Evolutionary conservation across 92 coral and sea anemone species (phyloP), one percentile per base, ranked within the genome.

Genomic region (Porites divaricata): DNA sequence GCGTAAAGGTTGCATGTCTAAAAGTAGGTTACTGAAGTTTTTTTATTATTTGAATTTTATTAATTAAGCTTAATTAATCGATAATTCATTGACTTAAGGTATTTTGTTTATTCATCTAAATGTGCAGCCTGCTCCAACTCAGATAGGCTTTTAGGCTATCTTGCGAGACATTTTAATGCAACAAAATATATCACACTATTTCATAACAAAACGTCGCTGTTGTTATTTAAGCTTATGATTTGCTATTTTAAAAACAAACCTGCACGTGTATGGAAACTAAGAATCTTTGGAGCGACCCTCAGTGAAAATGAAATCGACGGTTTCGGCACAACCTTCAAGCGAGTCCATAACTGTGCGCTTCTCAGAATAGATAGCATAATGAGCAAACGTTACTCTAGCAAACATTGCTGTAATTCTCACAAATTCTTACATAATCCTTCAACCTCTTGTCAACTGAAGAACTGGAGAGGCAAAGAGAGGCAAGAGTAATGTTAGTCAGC

Each of bases 251-350:
- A 54, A 54, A 54, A 9, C 59, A 8, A 11, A 80, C 92, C 88
- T 89, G 89, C 67, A 62, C 77, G 85, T 54, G 83, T 85, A 7
- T 65, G 77, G 63, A 89, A 84, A 11, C 12, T 26, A 26, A 13
- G 72, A 45, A 26, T 20, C 9, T 58, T 62, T 14, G 77, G 66
- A 56, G 69, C 22, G 13, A 28, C 12, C 9, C 58, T 80, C 24
- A 56, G 19, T 9, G 26, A 23, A 3, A 80, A 26, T 4, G 41
- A 16, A 69, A 67, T 26, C 4, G 63, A 35, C 12, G 68, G 19
- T 53, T 56, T 67, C 14, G 58, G 12, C 1, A 22, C 66, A 68
- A 19, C 35, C 51, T 45, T 68, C 10, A 80, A 65, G 16, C 63
- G 26, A 4, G 63, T 54, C 58, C 19, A 70, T 3, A 68, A 22